Evolutionary conservation across 2,888 invertebrate genomes (phyloP), one percentile per base, ranked within the genome.

Genomic region (Pantelozetes paolii): DNA sequence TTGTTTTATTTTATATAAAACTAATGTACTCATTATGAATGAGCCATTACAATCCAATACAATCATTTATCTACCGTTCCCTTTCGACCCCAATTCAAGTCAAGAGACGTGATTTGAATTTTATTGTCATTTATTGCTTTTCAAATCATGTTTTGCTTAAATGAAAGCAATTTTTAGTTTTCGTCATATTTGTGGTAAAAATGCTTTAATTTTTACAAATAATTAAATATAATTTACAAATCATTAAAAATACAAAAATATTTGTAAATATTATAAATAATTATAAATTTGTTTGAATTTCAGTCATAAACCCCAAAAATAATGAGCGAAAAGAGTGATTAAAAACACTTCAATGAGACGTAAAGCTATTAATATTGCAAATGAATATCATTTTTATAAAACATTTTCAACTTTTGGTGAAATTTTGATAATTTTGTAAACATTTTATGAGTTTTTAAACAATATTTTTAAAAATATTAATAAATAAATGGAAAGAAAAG

Each of bases 401-500:
- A n/a, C 36, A 8, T 45, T 45, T 15, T 18, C 11, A 11, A 45
- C 45, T 11, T 45, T 45, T 45, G 15, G 15, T 15, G 15, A 2
- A 50, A 50, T 20, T 57, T 18, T 23, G 11, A 57, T 28, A 15
- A 30, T 57, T n/a, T 54, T 54, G 23, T 23, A 23, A 54, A 54
- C 26, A 23, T 57, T 57, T 26, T 57, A 28, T 57, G 13, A 54
- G 23, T 54, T 54, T 13, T 26, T 13, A 54, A 23, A 20, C 15
- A 45, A 45, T 45, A 18, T 5, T 54, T 54, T 20, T n/a, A 20
- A 20, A 59, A 13, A 20, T 30, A 59, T 13, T 28, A 13, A 42
- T 28, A 36, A 40, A 36, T 2, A 2, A 23, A 69, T 69, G 69
- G 69, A 69, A 69, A 42, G 45, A 8, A 69, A 23, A 69, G 42